phyloP scores from a whole-genome alignment of 2,113 vertebrate genomes.

The Caloenas nicobarica region DNA sequence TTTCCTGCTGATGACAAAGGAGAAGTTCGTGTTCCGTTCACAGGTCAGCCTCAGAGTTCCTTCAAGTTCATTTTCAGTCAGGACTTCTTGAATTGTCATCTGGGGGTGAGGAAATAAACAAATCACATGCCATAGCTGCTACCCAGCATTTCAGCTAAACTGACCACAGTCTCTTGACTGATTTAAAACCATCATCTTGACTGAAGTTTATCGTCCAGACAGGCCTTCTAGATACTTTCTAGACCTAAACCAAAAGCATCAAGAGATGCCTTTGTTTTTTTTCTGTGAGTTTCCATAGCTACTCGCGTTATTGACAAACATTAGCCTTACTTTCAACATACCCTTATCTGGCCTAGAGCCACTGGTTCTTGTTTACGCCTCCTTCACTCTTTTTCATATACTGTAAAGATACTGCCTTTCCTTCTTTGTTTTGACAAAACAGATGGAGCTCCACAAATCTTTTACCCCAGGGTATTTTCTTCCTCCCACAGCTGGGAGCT shows the following conservation, averaged over 20 bases:
- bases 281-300: background rate
- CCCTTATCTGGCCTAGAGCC: background rate
- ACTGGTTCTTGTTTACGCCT: background rate
- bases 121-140: background rate
- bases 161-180: background rate
- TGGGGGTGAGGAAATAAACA: background rate
- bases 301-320: background rate
- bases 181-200: background rate
- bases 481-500: background rate
- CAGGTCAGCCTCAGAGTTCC: slow-evolving; percentile 75
- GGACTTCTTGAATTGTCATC: slow-evolving; percentile 38
- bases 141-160: background rate
- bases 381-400: background rate
- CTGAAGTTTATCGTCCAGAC: background rate
- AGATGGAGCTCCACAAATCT: background rate
- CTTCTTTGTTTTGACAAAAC: background rate
- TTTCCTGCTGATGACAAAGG: slow-evolving; percentile 74
- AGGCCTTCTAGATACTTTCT: background rate
- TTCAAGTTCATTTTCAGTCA: slow-evolving; percentile 74
- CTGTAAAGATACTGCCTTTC: background rate
- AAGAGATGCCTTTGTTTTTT: background rate
- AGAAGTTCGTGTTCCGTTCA: slow-evolving; percentile 73
- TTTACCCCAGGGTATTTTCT: background rate
- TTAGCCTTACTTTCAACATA: background rate
- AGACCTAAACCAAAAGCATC: background rate